Percentiles rank a stretch among this genome's conserved stretches.
Evolutionary conservation across 2,888 invertebrate genomes (phyloP).

Genomic region (Timema podura): DNA sequence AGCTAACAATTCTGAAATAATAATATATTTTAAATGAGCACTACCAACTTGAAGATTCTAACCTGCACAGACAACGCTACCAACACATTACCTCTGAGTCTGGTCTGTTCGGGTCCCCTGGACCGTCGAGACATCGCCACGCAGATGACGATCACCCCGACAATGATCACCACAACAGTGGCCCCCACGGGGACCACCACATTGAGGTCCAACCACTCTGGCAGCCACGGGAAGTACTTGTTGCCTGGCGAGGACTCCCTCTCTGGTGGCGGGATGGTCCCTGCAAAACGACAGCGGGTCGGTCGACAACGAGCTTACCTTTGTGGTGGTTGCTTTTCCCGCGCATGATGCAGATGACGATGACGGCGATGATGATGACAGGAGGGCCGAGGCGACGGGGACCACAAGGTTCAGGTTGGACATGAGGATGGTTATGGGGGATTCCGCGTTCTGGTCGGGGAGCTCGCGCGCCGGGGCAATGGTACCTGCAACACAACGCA

Average conservation of each 20-base stretch:
- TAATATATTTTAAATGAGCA: no score
- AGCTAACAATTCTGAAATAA: no score
- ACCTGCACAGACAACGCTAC: neutral
- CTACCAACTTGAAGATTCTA: no score
- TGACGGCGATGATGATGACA: conserved; percentile 91
- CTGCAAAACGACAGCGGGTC: conserved; percentile 50
- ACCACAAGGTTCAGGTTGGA: conserved; percentile 91
- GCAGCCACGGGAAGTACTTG: conserved; percentile 68
- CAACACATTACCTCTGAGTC: conserved; percentile 66
- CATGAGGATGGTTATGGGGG: conserved; percentile 81
- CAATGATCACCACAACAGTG: conserved; percentile 83
- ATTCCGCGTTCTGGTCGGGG: conserved; percentile 65
- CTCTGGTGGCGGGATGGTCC: conserved; percentile 71
- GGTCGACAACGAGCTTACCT: conserved; percentile 57
- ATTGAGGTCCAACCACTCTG: conserved; percentile 83
- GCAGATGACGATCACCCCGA: conserved; percentile 87
- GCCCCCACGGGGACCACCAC: conserved; percentile 87
- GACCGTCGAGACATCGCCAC: conserved; percentile 77
- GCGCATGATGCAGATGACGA: conserved; percentile 87
- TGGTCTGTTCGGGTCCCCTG: conserved; percentile 60
- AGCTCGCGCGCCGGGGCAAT: conserved; percentile 87
- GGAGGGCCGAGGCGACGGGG: conserved; percentile 84
- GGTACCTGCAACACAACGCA: conserved; percentile 76
- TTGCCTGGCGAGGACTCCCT: conserved; percentile 44
- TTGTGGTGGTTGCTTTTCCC: conserved; percentile 80